A percentile compares a stretch with the other conserved stretches of the same genome.
Evolutionary conservation across 2,797 vertebrate species (phyloP).

Genomic region (Synanceia verrucosa): DNA sequence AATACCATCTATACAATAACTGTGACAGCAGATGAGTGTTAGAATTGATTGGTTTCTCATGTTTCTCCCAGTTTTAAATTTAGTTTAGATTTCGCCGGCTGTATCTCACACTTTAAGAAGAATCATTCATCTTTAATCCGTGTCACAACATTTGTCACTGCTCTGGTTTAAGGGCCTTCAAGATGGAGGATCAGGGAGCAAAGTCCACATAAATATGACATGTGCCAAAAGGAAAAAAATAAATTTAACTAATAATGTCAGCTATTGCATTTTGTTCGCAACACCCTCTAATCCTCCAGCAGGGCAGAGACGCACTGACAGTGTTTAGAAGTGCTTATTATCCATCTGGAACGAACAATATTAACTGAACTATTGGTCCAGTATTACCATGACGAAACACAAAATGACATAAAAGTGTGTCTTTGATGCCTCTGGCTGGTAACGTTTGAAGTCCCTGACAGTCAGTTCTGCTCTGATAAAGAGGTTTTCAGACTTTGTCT

Average conservation of each 20-base stretch:
- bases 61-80: no score
- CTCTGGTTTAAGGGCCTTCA: not conserved
- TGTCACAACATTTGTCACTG: not conserved
- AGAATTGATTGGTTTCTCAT: no score
- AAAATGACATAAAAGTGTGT: not conserved
- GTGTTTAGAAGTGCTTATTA: not conserved
- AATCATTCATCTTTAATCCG: not conserved
- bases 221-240: no score
- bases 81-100: no score
- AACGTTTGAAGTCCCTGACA: not conserved
- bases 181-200: no score
- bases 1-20: no score
- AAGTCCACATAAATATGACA: no score
- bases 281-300: slow-evolving; percentile 14
- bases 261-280: no score
- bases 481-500: not conserved
- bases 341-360: not conserved
- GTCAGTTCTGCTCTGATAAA: not conserved
- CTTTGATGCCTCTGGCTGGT: not conserved
- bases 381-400: not conserved
- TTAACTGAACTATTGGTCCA: not conserved
- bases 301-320: not conserved
- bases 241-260: no score
- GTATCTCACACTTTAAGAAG: not conserved
- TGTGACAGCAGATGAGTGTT: no score